phyloP scores from a whole-genome alignment of 2,888 invertebrate genomes.

The Sericinus montela region DNA sequence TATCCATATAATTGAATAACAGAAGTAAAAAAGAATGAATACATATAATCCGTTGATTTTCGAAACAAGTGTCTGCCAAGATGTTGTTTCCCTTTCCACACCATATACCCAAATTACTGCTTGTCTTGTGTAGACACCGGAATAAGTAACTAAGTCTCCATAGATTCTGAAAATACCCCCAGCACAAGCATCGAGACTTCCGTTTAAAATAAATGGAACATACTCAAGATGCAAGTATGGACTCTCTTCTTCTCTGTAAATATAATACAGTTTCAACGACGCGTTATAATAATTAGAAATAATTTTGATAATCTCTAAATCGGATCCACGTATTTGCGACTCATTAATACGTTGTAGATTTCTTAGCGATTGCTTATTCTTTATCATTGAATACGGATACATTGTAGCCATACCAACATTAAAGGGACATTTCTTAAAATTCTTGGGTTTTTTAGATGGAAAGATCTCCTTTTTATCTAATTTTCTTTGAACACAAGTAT shows the following conservation, averaged over 20 bases:
- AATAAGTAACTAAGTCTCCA: slow-evolving; percentile 51
- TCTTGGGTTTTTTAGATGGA: slow-evolving; percentile 35
- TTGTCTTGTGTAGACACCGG: slow-evolving; percentile 52
- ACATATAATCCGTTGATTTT: slow-evolving; percentile 47
- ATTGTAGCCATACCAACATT: slow-evolving; percentile 45
- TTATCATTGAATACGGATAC: slow-evolving; percentile 44
- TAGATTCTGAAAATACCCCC: slow-evolving; percentile 56
- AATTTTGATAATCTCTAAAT: slow-evolving; percentile 53
- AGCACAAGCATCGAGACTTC: slow-evolving; percentile 50
- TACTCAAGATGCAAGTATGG: slow-evolving; percentile 31
- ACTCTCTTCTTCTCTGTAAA: slow-evolving; percentile 37
- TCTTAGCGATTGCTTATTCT: slow-evolving; percentile 31
- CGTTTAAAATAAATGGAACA: slow-evolving; percentile 44
- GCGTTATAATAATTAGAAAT: slow-evolving; percentile 48
- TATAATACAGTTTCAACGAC: slow-evolving; percentile 39
- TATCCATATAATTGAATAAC: slow-evolving; percentile 43
- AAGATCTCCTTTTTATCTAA: slow-evolving; percentile 31
- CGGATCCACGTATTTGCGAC: slow-evolving; percentile 37
- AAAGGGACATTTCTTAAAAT: slow-evolving; percentile 50
- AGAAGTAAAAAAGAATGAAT: slow-evolving; percentile 49
- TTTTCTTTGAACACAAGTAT: slow-evolving; percentile 36
- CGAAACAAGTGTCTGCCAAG: slow-evolving; percentile 45
- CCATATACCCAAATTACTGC: slow-evolving; percentile 49
- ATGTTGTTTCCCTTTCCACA: slow-evolving; percentile 39
- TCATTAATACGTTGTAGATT: slow-evolving; percentile 38